Evolutionary conservation across 2,888 invertebrate species (phyloP), one percentile per base, ranked within the genome.

Genomic region (Ypsolopha sequella): DNA sequence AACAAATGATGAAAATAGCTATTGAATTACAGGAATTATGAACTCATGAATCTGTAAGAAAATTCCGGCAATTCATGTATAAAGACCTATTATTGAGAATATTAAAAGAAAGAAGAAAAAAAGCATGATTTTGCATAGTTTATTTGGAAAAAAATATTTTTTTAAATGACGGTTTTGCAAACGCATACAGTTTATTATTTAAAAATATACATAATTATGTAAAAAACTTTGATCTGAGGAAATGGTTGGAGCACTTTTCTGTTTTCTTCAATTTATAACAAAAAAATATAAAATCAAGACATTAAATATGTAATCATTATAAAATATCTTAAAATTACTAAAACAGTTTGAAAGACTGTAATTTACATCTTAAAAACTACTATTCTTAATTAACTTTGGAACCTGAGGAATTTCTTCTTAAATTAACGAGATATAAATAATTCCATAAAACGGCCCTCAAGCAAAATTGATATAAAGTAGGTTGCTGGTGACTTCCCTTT

Each of bases 331-430:
- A 43, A 43, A 43, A 43, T 43, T 14, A 11, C 7, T 24, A 10
- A 38, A 8, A 38, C 6, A 38, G 2, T 6, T 38, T 10, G n/a
- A 38, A 38, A 8, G 2, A 38, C 6, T 38, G n/a, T n/a, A 38
- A 38, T 38, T 24, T 4, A 38, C n/a, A 38, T 11, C 54, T 56
- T 57, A 56, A 56, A 57, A 24, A 24, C 24, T 24, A 24, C 24
- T 24, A 3, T 24, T 24, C 24, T 24, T 24, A 24, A 24, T 24
- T 57, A 71, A 62, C 80, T 79, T 79, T 79, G 79, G 78, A 73
- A 70, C 66, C 60, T 61, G 63, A 70, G 68, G 68, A 68, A 64
- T 68, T 61, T 56, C n/a, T 41, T 41, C 11, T 43, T 43, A 43
- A 14, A 13, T 14, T 14, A 43, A 43, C 14, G 24, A 24, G 13